phyloP scores from a whole-genome alignment of 2,113 vertebrate genomes.

The Epinephelus cyanopodus region DNA sequence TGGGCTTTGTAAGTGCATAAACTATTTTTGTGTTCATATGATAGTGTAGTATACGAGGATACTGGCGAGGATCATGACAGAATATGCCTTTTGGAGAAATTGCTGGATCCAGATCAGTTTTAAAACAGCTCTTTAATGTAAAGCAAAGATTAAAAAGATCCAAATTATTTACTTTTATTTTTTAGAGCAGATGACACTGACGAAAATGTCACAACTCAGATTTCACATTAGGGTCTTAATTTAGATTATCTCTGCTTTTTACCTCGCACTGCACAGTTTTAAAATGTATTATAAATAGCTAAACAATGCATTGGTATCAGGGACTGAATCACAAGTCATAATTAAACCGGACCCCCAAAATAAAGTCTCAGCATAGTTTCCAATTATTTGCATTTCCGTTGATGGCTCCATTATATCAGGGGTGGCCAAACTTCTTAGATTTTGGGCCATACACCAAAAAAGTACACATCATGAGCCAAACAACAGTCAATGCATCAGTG shows the following conservation, averaged over 20 bases:
- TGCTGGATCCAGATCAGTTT: slow-evolving; percentile 32
- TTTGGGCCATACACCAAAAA: too few relatives aligned
- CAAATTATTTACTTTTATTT: background rate
- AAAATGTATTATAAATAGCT: background rate
- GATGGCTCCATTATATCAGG: background rate
- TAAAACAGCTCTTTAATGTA: slow-evolving; percentile 11
- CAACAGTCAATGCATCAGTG: too few relatives aligned
- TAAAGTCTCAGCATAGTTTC: background rate
- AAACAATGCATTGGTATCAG: background rate
- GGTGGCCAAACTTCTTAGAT: background rate
- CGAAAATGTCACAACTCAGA: background rate
- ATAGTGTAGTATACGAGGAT: slow-evolving; percentile 39
- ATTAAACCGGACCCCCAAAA: background rate
- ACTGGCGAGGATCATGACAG: slow-evolving; percentile 36
- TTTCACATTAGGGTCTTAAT: background rate
- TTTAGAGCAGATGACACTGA: background rate
- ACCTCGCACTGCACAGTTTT: background rate
- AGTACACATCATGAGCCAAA: too few relatives aligned
- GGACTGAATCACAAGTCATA: background rate
- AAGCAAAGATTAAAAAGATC: background rate
- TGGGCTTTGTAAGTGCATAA: slow-evolving; percentile 78
- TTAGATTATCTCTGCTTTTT: background rate
- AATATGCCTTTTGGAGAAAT: slow-evolving; percentile 62
- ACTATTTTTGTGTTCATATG: slow-evolving; percentile 74
- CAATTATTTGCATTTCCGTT: background rate